Evolutionary conservation across 2,888 invertebrate species (phyloP).

Genomic region (Sarcophaga caerulescens): DNA sequence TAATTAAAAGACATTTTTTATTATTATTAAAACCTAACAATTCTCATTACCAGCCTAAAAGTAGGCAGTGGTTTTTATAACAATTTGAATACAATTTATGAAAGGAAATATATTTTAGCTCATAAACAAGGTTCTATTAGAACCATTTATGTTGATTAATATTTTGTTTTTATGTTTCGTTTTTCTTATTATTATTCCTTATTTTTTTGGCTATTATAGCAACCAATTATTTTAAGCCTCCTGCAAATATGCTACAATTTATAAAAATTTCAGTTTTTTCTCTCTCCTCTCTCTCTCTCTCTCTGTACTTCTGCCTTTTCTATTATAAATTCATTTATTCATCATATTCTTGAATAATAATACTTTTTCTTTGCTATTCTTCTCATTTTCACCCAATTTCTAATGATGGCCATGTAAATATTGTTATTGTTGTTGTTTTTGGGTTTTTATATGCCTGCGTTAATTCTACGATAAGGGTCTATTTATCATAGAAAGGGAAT

Average conservation of each 20-base stretch:
- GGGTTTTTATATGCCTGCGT: neutral
- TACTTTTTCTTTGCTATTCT: constrained; percentile 23
- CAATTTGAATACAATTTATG: too few relatives aligned
- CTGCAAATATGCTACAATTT: constrained; percentile 63
- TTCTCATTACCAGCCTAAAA: too few relatives aligned
- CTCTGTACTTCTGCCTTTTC: neutral
- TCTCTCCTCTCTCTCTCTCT: neutral
- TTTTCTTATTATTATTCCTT: neutral
- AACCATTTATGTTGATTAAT: constrained; percentile 2
- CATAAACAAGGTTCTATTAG: neutral
- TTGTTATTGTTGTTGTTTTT: constrained; percentile 26
- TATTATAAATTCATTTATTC: constrained; percentile 48
- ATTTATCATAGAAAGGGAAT: constrained; percentile 38
- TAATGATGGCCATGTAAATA: constrained; percentile 39
- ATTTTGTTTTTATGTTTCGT: neutral
- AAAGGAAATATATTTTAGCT: too few relatives aligned
- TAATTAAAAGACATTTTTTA: too few relatives aligned
- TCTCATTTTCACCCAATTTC: constrained; percentile 58
- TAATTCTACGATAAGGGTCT: constrained; percentile 39
- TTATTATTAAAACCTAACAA: too few relatives aligned
- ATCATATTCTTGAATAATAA: constrained; percentile 26
- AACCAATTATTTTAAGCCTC: constrained; percentile 16
- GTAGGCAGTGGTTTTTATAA: too few relatives aligned
- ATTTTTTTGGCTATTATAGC: neutral
- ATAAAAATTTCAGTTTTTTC: constrained; percentile 45